Conservation (phyloP, 2,888 invertebrate species). For the Tachina fera region DNA sequence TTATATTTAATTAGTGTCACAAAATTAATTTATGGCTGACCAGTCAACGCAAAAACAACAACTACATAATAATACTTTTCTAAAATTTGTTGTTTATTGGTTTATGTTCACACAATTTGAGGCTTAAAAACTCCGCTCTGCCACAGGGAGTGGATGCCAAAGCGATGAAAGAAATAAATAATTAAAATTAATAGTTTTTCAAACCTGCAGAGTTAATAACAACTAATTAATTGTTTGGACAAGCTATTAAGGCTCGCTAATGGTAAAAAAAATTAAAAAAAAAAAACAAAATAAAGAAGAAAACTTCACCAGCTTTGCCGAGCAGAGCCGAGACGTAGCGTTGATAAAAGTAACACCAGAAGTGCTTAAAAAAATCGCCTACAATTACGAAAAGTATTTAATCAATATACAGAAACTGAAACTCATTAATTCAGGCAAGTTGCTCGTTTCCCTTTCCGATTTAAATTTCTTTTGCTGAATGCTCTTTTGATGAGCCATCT, state of each 20-base stretch:
- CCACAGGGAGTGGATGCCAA: neutral
- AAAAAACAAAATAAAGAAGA: neutral
- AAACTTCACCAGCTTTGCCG: neutral
- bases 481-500: neutral
- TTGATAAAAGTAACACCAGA: slow-evolving; percentile 1
- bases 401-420: slow-evolving; percentile 26
- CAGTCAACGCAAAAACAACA: slow-evolving; percentile 17
- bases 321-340: no score
- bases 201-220: slow-evolving; percentile 23
- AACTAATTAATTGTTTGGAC: slow-evolving; percentile 62
- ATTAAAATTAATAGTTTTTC: slow-evolving; percentile 25
- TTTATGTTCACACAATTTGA: neutral
- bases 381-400: slow-evolving; percentile 4
- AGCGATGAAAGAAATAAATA: slow-evolving; percentile 8
- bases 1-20: slow-evolving; percentile 50
- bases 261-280: slow-evolving; percentile 4
- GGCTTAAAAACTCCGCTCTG: neutral
- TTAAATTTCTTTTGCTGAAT: neutral
- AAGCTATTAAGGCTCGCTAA: slow-evolving; percentile 29
- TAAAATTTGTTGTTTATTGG: neutral
- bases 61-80: neutral
- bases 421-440: slow-evolving; percentile 29
- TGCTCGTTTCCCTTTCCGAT: slow-evolving; percentile 10
- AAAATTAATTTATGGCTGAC: slow-evolving; percentile 49
- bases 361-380: neutral